Evolutionary conservation across 2,888 invertebrate species (phyloP).

Genomic region (Cylloceria caligata): DNA sequence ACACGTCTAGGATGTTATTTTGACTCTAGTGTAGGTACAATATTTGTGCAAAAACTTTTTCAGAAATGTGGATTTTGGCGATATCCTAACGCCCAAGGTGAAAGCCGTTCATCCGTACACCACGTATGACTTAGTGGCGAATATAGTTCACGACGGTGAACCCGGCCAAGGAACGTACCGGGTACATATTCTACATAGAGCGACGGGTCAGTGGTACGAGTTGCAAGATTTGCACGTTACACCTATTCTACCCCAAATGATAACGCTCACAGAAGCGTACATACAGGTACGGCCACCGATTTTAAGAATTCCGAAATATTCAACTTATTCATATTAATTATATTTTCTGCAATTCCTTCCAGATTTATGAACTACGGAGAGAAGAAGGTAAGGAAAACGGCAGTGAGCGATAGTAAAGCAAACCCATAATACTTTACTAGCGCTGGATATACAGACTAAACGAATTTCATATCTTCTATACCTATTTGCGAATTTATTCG

Average conservation of each 20-base stretch:
- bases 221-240: conserved; percentile 98
- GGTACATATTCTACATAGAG: conserved; percentile 96
- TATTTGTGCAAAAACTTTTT: too few relatives aligned
- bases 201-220: conserved; percentile 91
- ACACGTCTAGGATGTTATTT: too few relatives aligned
- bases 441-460: conserved; percentile 48
- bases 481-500: background rate
- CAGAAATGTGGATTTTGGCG: conserved; percentile 98
- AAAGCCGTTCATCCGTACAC: conserved; percentile 92
- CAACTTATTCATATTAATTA: background rate
- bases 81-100: conserved; percentile 94
- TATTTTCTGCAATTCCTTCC: conserved; percentile 59
- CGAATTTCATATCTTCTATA: conserved; percentile 58
- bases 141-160: conserved; percentile 99
- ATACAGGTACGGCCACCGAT: conserved; percentile 89
- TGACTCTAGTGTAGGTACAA: too few relatives aligned
- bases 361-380: conserved; percentile 82
- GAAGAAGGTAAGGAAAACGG: conserved; percentile 73
- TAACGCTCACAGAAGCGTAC: conserved; percentile 99
- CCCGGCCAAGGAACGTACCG: conserved; percentile 97
- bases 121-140: conserved; percentile 98
- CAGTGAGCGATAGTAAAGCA: conserved; percentile 59
- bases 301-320: background rate
- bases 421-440: conserved; percentile 31
- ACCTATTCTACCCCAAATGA: conserved; percentile 99